Evolutionary conservation across 2,888 invertebrate species (phyloP).

Genomic region (Lasioglossum vierecki): DNA sequence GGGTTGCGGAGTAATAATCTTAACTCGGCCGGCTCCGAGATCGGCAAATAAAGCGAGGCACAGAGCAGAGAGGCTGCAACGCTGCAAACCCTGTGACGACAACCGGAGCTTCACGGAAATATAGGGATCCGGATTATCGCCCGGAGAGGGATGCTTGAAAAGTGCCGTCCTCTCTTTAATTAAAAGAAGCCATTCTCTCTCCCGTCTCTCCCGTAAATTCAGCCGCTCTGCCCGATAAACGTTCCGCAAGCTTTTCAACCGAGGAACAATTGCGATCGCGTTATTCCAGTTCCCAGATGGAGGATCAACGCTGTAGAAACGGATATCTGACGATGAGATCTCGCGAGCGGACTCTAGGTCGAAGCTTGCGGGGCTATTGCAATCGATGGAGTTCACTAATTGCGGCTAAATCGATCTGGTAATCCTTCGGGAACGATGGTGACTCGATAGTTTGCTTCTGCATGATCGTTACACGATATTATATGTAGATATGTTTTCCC

Average conservation of each 20-base stretch:
- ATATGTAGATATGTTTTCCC: too few species aligned
- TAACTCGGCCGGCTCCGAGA: conserved; percentile 22
- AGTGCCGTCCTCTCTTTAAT: conserved; percentile 20
- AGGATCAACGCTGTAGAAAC: neutral
- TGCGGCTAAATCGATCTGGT: neutral
- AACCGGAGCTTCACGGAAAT: neutral
- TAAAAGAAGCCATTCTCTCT: conserved; percentile 26
- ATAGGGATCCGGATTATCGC: neutral
- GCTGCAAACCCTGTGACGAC: conserved; percentile 4
- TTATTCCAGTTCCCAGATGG: neutral
- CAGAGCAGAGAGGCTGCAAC: neutral
- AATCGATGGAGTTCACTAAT: neutral
- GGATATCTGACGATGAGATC: neutral
- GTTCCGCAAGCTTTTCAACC: neutral
- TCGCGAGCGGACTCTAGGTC: too few species aligned
- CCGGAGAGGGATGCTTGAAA: conserved; percentile 7
- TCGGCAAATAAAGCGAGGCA: conserved; percentile 1
- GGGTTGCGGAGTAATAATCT: conserved; percentile 9
- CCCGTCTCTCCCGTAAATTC: neutral
- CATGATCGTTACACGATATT: neutral
- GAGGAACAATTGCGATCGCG: neutral
- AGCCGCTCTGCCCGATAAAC: neutral
- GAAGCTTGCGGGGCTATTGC: neutral
- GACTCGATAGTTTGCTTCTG: neutral
- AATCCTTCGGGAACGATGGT: neutral